These are phyloP conservation scores for Argynnis bischoffii DNA, from an alignment of 2,888 invertebrate species.

Conservation along the genomic window DNA sequence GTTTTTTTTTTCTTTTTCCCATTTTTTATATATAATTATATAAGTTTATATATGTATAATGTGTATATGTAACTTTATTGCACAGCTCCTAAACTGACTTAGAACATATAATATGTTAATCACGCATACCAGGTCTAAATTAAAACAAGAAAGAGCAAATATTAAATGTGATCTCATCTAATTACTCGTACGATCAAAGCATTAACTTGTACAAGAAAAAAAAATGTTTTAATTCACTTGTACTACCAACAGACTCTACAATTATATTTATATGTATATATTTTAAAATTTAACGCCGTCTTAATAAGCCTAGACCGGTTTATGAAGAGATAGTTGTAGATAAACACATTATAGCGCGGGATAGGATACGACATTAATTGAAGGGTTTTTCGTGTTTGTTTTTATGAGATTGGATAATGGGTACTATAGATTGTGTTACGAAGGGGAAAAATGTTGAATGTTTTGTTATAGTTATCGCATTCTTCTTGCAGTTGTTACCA, in stretches of 20 bases:
- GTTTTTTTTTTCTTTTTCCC: no score
- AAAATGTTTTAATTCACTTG: neutral
- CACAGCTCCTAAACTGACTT: no score
- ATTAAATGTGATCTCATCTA: no score
- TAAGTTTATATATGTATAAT: no score
- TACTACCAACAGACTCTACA: neutral
- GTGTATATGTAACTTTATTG: no score
- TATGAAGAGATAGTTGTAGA: constrained; percentile 22
- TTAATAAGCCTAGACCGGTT: constrained; percentile 49
- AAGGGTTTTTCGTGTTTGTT: constrained; percentile 23
- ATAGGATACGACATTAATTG: constrained; percentile 22
- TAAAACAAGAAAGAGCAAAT: no score
- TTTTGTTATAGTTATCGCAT: no score
- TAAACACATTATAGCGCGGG: constrained; percentile 27
- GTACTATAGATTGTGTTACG: constrained; percentile 12
- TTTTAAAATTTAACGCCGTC: constrained; percentile 38
- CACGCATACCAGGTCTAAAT: no score
- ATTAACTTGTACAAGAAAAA: neutral
- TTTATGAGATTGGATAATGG: constrained; percentile 20
- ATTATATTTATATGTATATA: constrained; percentile 26
- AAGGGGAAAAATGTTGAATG: constrained; percentile 10
- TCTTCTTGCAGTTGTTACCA: no score
- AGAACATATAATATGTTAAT: no score
- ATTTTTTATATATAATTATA: no score
- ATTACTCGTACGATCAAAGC: no score